A percentile compares a stretch with the other conserved stretches of the same genome.
Conservation (phyloP, 1,140 invertebrate genomes). For the Drosophila nasuta region DNA sequence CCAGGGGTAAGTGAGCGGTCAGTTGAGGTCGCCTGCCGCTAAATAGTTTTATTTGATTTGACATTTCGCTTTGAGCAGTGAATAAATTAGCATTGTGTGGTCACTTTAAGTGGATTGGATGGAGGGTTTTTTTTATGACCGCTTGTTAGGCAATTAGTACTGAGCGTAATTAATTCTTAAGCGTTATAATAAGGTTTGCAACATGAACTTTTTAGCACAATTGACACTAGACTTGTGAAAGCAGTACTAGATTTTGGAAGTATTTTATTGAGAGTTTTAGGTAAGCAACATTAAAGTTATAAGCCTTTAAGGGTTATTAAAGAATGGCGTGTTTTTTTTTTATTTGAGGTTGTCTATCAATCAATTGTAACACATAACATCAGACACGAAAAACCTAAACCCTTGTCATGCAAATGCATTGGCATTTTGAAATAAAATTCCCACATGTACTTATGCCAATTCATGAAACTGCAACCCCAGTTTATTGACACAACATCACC, state of each 20-base stretch:
- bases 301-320: too few relatives aligned
- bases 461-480: constrained; percentile 37
- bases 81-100: constrained; percentile 72
- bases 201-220: neutral
- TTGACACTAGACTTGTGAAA: neutral
- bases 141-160: constrained; percentile 60
- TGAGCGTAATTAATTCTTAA: constrained; percentile 61
- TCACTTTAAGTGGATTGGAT: neutral
- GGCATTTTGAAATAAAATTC: constrained; percentile 47
- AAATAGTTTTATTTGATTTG: constrained; percentile 67
- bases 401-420: constrained; percentile 45
- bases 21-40: constrained; percentile 55
- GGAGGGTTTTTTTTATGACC: constrained; percentile 28
- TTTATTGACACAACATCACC: constrained; percentile 11
- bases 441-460: constrained; percentile 39
- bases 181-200: constrained; percentile 3
- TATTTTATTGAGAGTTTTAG: too few relatives aligned
- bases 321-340: neutral
- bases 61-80: constrained; percentile 72
- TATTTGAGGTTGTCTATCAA: constrained; percentile 1
- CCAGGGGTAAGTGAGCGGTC: constrained; percentile 46
- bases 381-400: too few relatives aligned
- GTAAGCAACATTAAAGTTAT: too few relatives aligned
- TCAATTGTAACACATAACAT: constrained; percentile 14
- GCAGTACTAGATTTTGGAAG: too few relatives aligned